Conservation (phyloP, 2,888 invertebrate genomes). For the Tethea ocularis region DNA sequence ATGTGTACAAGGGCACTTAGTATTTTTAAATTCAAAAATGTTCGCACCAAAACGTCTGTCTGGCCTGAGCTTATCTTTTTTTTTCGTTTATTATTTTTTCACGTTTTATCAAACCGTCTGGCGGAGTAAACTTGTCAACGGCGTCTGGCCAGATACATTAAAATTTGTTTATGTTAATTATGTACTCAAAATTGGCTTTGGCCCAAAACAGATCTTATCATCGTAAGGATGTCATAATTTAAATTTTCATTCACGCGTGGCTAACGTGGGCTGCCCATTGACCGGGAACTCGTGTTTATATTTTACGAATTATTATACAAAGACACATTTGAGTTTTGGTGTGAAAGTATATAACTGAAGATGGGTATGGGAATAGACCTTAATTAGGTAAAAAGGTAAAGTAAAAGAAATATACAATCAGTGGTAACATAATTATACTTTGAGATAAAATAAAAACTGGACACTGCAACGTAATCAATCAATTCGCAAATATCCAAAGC, state of each 20-base stretch:
- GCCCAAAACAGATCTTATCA: constrained; percentile 49
- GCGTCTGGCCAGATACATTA: constrained; percentile 61
- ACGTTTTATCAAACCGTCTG: constrained; percentile 49
- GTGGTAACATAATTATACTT: neutral
- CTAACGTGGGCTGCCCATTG: constrained; percentile 39
- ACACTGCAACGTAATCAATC: neutral
- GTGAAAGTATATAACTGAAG: neutral
- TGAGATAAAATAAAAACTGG: neutral
- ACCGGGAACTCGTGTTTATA: constrained; percentile 16
- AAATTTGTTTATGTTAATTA: constrained; percentile 57
- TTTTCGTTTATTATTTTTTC: constrained; percentile 29
- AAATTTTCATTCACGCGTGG: constrained; percentile 47
- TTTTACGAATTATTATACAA: neutral
- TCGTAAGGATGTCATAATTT: constrained; percentile 47
- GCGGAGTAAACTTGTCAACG: constrained; percentile 65
- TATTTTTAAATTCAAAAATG: neutral
- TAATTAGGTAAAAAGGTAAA: neutral
- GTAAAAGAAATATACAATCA: neutral
- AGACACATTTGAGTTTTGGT: neutral
- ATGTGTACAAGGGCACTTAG: neutral
- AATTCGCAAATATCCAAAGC: neutral
- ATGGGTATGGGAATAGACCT: neutral
- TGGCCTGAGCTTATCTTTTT: neutral
- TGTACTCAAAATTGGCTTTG: constrained; percentile 44
- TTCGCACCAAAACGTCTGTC: neutral